phyloP scores from a whole-genome alignment of 1,140 invertebrate genomes.

The Eulimnadia texana region DNA sequence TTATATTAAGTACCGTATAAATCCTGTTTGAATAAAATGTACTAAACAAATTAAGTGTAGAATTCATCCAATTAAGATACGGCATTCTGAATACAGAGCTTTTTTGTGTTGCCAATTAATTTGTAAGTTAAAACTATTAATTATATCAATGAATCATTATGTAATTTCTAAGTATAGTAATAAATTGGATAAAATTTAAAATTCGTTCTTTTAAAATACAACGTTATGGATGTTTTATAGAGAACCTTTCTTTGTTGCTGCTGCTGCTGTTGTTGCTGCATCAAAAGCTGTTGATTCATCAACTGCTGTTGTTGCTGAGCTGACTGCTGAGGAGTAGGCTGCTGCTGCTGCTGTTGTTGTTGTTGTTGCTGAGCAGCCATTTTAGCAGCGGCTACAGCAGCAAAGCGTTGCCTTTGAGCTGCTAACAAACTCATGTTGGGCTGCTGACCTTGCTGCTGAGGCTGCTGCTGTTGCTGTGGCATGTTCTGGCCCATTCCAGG shows the following conservation, averaged over 20 bases:
- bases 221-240: no score
- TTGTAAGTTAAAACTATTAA: no score
- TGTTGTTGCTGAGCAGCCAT: constrained; percentile 9
- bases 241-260: constrained; percentile 12
- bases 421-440: constrained; percentile 2
- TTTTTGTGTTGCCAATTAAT: no score
- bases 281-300: background rate
- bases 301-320: constrained; percentile 11
- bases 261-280: constrained; percentile 16
- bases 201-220: no score
- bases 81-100: no score
- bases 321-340: background rate
- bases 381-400: background rate
- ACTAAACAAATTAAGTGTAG: no score
- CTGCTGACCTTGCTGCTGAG: constrained; percentile 8
- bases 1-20: no score
- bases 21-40: no score
- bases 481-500: background rate
- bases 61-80: no score
- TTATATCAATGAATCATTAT: no score
- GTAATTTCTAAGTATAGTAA: no score
- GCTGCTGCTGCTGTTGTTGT: constrained; percentile 6
- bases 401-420: background rate
- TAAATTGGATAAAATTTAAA: no score
- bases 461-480: constrained; percentile 5